Percentiles rank a stretch among this genome's conserved stretches.
phyloP scores from a whole-genome alignment of 2,113 vertebrate species.

The Colistium nudipinnis region DNA sequence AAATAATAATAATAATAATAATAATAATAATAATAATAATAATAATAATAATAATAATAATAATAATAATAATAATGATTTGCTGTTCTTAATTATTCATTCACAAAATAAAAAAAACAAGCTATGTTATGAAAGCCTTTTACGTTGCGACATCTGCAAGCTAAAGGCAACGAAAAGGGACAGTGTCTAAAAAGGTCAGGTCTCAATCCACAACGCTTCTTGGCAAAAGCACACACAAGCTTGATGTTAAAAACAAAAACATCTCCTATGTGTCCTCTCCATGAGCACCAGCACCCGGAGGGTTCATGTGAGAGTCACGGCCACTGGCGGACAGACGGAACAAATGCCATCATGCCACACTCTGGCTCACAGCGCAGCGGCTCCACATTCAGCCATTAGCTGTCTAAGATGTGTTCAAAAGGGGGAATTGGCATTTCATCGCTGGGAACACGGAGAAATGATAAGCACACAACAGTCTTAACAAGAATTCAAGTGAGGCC shows the following conservation, averaged over 20 bases:
- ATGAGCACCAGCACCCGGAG: conserved; percentile 46
- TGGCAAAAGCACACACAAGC: conserved; percentile 27
- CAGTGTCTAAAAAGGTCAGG: no score
- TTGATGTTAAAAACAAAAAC: conserved; percentile 33
- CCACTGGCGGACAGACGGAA: conserved; percentile 60
- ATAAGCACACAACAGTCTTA: conserved; percentile 46
- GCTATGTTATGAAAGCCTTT: no score
- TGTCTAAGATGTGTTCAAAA: conserved; percentile 45
- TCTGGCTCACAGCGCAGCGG: conserved; percentile 28
- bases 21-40: no score
- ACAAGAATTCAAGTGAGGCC: conserved; percentile 26
- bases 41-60: no score
- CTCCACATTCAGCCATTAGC: conserved; percentile 56
- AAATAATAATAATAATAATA: no score
- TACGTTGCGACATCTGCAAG: no score
- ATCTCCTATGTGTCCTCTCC: conserved; percentile 43
- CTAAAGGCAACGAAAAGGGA: no score
- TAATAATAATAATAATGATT: no score
- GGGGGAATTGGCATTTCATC: conserved; percentile 45
- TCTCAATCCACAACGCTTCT: no score
- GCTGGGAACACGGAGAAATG: conserved; percentile 18
- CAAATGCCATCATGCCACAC: conserved; percentile 70
- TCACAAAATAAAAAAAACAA: no score
- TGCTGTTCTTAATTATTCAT: no score
- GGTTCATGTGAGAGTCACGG: conserved; percentile 68